phyloP scores from a whole-genome alignment of 2,797 vertebrate genomes.

The Yasuhikotakia modesta region DNA sequence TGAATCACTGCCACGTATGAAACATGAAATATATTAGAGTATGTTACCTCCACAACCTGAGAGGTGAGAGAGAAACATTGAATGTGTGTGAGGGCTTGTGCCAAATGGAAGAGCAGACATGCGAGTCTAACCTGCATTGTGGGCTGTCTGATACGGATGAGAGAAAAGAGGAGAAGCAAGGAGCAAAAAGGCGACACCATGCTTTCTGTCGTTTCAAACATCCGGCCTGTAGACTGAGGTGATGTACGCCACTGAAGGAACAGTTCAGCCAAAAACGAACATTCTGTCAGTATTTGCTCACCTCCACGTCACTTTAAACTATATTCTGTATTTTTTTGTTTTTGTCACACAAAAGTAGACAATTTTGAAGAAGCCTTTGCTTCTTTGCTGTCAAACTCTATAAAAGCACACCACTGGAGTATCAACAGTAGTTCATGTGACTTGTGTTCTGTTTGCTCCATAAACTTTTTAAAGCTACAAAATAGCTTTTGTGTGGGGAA shows the following conservation, averaged over 20 bases:
- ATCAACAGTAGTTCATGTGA: background rate
- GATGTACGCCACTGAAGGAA: background rate
- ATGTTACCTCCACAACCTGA: constrained; percentile 16
- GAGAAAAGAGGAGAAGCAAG: background rate
- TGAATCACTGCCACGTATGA: constrained; percentile 13
- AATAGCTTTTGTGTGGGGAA: background rate
- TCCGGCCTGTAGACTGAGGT: background rate
- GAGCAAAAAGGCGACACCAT: background rate
- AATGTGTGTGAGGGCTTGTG: background rate
- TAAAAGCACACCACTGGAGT: background rate
- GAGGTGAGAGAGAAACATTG: background rate
- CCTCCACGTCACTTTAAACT: background rate
- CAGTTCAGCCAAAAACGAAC: background rate
- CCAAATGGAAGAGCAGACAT: background rate
- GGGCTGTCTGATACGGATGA: constrained; percentile 10
- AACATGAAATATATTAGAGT: constrained; percentile 22
- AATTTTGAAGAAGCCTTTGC: background rate
- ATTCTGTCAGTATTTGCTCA: background rate
- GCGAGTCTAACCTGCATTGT: background rate
- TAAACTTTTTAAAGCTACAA: background rate
- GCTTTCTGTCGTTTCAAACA: background rate
- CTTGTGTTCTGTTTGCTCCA: background rate
- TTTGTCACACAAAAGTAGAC: background rate
- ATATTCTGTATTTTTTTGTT: background rate
- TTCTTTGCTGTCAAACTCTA: background rate